Evolutionary conservation across 2,113 vertebrate species (phyloP).

Genomic region (Notiomystis cincta): DNA sequence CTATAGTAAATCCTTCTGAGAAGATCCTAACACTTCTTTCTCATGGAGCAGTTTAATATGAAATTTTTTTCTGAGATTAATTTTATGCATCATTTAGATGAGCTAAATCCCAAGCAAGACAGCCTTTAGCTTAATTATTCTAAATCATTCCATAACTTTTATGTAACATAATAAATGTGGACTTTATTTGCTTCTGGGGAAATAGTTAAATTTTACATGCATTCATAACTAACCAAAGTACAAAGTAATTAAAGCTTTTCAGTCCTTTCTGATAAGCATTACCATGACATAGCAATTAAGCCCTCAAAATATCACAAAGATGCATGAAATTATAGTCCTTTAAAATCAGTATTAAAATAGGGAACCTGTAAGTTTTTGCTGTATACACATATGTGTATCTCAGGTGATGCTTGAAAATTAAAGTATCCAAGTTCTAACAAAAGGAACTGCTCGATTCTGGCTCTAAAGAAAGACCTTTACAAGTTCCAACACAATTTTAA

Average conservation of each 20-base stretch:
- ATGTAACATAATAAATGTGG: slow-evolving; percentile 70
- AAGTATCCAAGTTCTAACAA: slow-evolving; percentile 13
- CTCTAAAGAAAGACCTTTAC: not conserved
- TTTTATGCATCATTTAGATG: slow-evolving; percentile 56
- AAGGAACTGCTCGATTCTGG: not conserved
- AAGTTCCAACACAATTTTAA: not conserved
- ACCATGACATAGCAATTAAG: slow-evolving; percentile 72
- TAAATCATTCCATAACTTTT: slow-evolving; percentile 73
- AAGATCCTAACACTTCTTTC: not conserved
- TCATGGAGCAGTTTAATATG: not conserved
- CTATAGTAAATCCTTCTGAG: not conserved
- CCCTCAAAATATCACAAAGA: slow-evolving; percentile 63
- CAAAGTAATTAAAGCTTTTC: slow-evolving; percentile 77
- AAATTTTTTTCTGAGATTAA: slow-evolving; percentile 52
- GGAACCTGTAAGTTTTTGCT: slow-evolving; percentile 17
- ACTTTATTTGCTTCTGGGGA: slow-evolving; percentile 71
- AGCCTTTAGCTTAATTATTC: slow-evolving; percentile 68
- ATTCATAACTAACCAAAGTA: slow-evolving; percentile 67
- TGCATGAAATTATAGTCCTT: slow-evolving; percentile 66
- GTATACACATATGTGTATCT: not conserved
- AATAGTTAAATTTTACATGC: slow-evolving; percentile 70
- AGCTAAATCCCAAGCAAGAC: slow-evolving; percentile 43
- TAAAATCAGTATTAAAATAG: slow-evolving; percentile 51
- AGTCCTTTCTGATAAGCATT: slow-evolving; percentile 70
- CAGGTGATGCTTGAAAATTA: slow-evolving; percentile 10